These are phyloP conservation scores for Calypte anna DNA, from an alignment of 2,113 vertebrate genomes.

Conservation along the genomic window DNA sequence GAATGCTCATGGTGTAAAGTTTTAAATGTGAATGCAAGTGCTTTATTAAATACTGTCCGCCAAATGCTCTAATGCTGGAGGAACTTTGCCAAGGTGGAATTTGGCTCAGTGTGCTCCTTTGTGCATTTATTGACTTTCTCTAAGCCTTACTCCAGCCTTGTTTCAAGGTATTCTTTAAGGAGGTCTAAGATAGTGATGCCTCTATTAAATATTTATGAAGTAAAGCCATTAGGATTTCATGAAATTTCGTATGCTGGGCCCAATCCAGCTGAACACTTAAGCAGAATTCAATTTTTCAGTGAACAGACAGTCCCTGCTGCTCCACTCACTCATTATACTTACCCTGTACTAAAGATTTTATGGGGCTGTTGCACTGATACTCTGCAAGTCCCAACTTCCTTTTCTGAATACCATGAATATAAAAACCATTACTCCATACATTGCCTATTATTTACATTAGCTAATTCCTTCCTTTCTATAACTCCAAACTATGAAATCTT, in stretches of 20 bases:
- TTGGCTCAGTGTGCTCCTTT: not conserved
- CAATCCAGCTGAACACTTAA: not conserved
- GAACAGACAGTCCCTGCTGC: not conserved
- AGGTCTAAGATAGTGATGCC: not conserved
- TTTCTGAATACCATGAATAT: not conserved
- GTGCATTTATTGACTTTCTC: not conserved
- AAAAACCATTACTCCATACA: not conserved
- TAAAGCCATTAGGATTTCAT: not conserved
- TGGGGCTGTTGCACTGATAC: not conserved
- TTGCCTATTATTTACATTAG: not conserved
- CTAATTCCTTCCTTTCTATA: not conserved
- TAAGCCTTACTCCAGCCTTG: not conserved
- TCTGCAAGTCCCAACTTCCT: not conserved
- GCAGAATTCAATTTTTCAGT: not conserved
- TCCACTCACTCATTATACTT: rapidly evolving
- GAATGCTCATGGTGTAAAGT: not conserved
- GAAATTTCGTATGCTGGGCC: not conserved
- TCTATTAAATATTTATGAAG: not conserved
- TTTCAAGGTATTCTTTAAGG: not conserved
- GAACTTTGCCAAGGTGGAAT: constrained; percentile 25
- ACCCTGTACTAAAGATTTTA: not conserved
- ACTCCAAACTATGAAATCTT: constrained; percentile 1
- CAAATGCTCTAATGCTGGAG: not conserved
- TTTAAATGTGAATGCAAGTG: not conserved
- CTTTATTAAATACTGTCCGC: not conserved